phyloP scores from a whole-genome alignment of 2,888 invertebrate species.

The Melieria crassipennis region DNA sequence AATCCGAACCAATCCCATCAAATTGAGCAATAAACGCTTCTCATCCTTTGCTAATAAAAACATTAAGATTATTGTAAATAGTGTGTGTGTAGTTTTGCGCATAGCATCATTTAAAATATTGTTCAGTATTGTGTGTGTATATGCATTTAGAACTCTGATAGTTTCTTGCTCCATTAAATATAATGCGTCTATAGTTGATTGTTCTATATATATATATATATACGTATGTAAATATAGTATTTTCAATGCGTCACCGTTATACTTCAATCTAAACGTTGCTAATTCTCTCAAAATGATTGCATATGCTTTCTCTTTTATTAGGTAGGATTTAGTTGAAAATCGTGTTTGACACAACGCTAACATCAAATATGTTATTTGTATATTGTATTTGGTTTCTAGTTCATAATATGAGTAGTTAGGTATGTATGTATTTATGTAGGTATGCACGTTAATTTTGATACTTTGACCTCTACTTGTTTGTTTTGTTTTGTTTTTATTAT shows the following conservation, averaged over 20 bases:
- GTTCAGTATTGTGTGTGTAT: not conserved
- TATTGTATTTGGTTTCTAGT: not conserved
- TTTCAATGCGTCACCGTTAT: not conserved
- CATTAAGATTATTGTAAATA: constrained; percentile 23
- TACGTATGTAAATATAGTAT: not conserved
- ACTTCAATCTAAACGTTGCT: not conserved
- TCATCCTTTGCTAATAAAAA: not conserved
- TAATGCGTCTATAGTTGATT: not conserved
- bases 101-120: no score
- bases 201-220: not conserved
- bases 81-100: no score
- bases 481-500: not conserved
- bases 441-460: constrained; percentile 8
- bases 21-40: no score
- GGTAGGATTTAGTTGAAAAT: not conserved
- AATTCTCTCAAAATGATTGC: constrained; percentile 35
- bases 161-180: not conserved
- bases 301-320: constrained; percentile 43
- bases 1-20: no score
- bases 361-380: constrained; percentile 34
- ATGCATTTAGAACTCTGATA: not conserved
- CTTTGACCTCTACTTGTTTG: not conserved
- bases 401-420: not conserved
- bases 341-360: constrained; percentile 36
- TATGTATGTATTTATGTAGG: not conserved